Conservation (phyloP, 1,140 invertebrate genomes). For the Stegodyphus dumicola region DNA sequence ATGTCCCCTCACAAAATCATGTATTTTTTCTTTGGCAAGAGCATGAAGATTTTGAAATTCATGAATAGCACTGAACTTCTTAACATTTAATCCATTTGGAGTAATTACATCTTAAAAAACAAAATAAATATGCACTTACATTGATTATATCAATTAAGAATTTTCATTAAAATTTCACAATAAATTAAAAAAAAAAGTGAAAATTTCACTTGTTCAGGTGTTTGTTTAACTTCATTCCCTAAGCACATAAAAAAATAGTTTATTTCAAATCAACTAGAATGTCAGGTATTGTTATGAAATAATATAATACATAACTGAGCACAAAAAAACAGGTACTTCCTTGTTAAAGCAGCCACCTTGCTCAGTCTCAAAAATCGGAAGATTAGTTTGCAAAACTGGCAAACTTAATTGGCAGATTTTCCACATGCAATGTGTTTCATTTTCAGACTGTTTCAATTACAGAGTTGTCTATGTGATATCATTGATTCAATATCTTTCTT, state of each 20-base stretch:
- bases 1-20: conserved; percentile 97
- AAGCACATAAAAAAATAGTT: no score
- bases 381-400: no score
- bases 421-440: no score
- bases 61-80: conserved; percentile 98
- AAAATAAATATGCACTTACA: neutral
- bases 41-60: conserved; percentile 99
- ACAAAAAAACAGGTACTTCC: neutral
- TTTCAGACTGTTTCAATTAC: no score
- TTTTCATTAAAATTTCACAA: neutral
- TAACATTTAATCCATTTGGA: conserved; percentile 98
- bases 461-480: no score
- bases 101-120: conserved; percentile 85
- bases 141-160: neutral
- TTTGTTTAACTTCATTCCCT: neutral
- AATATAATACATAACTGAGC: neutral
- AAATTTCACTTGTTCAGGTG: neutral
- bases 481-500: no score
- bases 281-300: neutral
- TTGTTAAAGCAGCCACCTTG: no score
- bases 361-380: no score
- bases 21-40: conserved; percentile 96
- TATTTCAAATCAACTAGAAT: no score
- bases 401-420: no score
- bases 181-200: neutral